Evolutionary conservation across 23 tunicate genomes (phyloP).

Genomic region (Oikopleura dioica): DNA sequence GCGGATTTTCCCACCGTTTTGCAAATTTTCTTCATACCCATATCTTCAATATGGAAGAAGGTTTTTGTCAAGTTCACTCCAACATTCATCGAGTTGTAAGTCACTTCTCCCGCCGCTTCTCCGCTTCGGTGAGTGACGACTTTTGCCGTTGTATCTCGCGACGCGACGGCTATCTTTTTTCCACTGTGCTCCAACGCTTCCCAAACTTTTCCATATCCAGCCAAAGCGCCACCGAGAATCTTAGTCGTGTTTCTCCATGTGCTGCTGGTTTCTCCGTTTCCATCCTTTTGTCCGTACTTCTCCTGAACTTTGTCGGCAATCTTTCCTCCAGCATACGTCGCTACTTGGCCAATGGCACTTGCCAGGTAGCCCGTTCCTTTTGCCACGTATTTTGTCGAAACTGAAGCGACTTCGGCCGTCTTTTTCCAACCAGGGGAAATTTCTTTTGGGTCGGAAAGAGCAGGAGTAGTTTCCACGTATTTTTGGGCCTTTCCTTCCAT

Average conservation of each 20-base stretch:
- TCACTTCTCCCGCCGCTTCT: neutral
- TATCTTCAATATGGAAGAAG: neutral
- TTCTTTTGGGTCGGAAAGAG: too few species aligned
- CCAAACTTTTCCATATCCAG: neutral
- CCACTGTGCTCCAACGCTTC: neutral
- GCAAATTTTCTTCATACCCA: neutral
- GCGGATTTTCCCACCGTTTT: neutral
- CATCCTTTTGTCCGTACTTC: neutral
- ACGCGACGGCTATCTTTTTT: neutral
- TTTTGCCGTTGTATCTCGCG: neutral
- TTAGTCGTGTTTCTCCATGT: neutral
- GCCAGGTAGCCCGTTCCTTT: neutral
- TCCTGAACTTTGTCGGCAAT: neutral
- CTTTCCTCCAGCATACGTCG: neutral
- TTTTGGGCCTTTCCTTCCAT: neutral
- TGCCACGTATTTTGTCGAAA: neutral
- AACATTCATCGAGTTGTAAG: neutral
- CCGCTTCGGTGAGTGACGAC: neutral
- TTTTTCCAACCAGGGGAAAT: neutral
- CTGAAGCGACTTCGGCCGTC: neutral
- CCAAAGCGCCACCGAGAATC: neutral
- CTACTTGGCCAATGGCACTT: neutral
- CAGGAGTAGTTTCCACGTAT: neutral
- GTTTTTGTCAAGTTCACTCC: neutral
- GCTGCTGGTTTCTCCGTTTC: neutral